Conservation (phyloP, 2,888 invertebrate genomes). For the Enchytraeus crypticus region DNA sequence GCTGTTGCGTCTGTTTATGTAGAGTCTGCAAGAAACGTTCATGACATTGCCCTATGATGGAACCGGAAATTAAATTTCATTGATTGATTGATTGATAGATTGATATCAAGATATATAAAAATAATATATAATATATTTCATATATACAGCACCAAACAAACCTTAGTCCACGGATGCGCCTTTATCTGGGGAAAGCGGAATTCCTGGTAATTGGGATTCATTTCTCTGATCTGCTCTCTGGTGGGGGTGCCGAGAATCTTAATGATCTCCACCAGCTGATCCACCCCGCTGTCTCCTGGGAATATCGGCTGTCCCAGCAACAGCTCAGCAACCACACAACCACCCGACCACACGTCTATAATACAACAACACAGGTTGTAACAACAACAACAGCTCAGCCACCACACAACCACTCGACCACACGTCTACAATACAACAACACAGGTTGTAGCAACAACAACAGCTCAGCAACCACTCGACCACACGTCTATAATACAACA, state of each 20-base stretch:
- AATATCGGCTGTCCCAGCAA: conserved; percentile 96
- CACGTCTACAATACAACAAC: conserved; percentile 60
- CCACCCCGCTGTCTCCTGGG: conserved; percentile 97
- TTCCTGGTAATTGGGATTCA: conserved; percentile 99
- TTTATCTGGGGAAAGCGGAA: conserved; percentile 99
- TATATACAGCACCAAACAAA: too few species aligned
- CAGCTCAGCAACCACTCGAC: too few species aligned
- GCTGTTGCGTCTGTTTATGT: too few species aligned
- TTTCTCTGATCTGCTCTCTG: conserved; percentile 97
- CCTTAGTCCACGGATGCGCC: conserved; percentile 99
- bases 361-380: neutral
- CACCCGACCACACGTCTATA: conserved; percentile 94
- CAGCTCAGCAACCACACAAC: conserved; percentile 94
- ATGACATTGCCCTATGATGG: too few species aligned
- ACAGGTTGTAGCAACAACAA: too few species aligned
- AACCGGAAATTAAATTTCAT: too few species aligned
- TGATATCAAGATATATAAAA: neutral
- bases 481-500: too few species aligned
- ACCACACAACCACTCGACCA: conserved; percentile 99
- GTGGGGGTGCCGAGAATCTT: conserved; percentile 92
- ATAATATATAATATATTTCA: too few species aligned
- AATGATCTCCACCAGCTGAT: conserved; percentile 98
- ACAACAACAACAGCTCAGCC: conserved; percentile 89
- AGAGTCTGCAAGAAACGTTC: too few species aligned
- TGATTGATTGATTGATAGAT: too few species aligned